These are phyloP conservation scores for Ooceraea biroi DNA, from an alignment of 1,140 invertebrate genomes.

Conservation along the genomic window DNA sequence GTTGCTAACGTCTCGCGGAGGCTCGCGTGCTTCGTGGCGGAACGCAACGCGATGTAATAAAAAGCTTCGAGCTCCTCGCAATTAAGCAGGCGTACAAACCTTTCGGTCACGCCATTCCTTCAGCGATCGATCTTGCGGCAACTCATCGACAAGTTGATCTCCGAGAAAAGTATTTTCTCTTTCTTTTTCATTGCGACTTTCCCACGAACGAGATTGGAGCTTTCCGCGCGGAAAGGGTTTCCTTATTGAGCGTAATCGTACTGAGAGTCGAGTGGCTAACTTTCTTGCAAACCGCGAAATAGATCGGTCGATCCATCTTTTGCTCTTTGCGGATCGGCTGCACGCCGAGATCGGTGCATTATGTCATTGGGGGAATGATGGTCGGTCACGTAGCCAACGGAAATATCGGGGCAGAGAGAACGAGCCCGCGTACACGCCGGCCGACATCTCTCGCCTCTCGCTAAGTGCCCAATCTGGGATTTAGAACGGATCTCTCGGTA, in stretches of 20 bases:
- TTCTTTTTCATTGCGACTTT: background rate
- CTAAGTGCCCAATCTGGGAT: conserved; percentile 76
- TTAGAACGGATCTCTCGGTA: conserved; percentile 69
- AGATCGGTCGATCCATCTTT: conserved; percentile 12
- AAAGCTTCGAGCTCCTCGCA: conserved; percentile 62
- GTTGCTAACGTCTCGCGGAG: conserved; percentile 55
- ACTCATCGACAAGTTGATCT: conserved; percentile 61
- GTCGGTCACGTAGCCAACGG: conserved; percentile 71
- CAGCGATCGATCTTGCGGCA: conserved; percentile 56
- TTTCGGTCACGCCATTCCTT: conserved; percentile 74
- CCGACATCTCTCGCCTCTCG: conserved; percentile 66
- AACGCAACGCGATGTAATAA: conserved; percentile 67
- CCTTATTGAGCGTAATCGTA: conserved; percentile 25
- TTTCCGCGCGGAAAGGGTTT: conserved; percentile 25
- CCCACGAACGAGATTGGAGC: conserved; percentile 14
- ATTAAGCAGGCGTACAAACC: conserved; percentile 70
- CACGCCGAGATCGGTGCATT: conserved; percentile 45
- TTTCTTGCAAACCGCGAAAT: conserved; percentile 22
- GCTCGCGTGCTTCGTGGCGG: conserved; percentile 68
- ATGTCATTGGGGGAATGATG: conserved; percentile 71
- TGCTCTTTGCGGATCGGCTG: conserved; percentile 36
- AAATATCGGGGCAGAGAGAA: conserved; percentile 63
- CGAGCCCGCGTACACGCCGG: conserved; percentile 26
- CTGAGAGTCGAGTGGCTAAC: background rate
- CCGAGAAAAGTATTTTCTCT: conserved; percentile 56